Base-by-base conservation (phyloP, 92 coral and sea anemone species). In the Porites lobata region DNA sequence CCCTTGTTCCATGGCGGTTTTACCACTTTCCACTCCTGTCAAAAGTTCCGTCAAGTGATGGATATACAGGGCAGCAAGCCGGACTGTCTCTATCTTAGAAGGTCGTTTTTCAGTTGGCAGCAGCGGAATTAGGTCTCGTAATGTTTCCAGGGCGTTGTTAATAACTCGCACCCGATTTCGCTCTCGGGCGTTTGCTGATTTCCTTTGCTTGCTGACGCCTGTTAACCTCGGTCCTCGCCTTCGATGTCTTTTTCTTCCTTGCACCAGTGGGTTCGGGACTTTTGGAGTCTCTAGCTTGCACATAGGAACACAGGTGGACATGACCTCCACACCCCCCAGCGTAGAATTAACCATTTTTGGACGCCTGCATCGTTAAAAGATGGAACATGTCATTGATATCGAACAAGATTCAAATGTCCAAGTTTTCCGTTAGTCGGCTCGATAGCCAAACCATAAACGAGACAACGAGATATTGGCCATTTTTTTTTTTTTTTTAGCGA, bases 141-240 rank as follows among this genome's bases (percentile, higher is more conserved):
- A 83, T 11, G 75, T 82, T 72, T 94, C 95, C 64, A 92, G 86
- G 72, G 90, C 92, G 73, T 85, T 90, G 85, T 94, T 91, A 18
- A 94, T 77, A 18, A 79, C 86, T 26, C 78, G 90, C 22, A 92
- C 93, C 15, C 96, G 77, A 51, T 79, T 83, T 29, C 96, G 63
- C 70, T 94, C 96, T 18, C 95, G 85, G 53, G 92, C 96, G 64
- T 92, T 92, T 0, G 95, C 98, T 7, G 95, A 80, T 47, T 90
- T 92, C 85, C 94, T 84, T 82, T 92, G 94, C 65, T 92, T 90
- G 84, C 94, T 92, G 20, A 94, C 94, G 26, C 94, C 96, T 12
- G 94, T 88, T 64, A 90, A 73, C 43, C 94, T 82, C 18, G 91
- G 91, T 1, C 89, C 91, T 11, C 94, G 91, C 12, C 81, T 24